Conservation (phyloP, 2,113 vertebrate species). For the Patagioenas fasciata region DNA sequence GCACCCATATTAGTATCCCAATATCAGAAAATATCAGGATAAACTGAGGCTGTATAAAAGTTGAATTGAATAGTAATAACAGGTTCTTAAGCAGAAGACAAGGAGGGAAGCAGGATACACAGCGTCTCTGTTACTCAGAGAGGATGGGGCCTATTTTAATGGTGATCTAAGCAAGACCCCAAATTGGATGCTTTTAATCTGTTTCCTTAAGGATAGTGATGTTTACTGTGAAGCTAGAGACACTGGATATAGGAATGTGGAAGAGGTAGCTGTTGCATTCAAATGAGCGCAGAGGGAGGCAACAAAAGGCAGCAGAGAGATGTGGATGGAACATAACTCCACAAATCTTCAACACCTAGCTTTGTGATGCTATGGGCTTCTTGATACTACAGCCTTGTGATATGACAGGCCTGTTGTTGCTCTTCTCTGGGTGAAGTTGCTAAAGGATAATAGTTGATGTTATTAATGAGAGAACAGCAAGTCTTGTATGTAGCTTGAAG, state of each 20-base stretch:
- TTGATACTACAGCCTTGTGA: background rate
- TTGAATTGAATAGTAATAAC: background rate
- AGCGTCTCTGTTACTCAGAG: background rate
- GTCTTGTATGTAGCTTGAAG: background rate
- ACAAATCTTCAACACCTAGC: background rate
- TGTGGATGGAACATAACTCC: background rate
- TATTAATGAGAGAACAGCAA: background rate
- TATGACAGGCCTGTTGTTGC: background rate
- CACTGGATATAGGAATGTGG: background rate
- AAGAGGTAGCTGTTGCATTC: background rate
- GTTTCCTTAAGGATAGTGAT: background rate
- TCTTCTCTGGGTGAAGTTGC: background rate
- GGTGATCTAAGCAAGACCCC: background rate
- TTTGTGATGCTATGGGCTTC: background rate
- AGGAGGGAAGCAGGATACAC: background rate
- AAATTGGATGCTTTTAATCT: background rate
- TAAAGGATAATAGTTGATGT: background rate
- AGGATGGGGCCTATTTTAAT: background rate
- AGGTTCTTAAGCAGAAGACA: background rate
- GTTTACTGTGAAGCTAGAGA: background rate
- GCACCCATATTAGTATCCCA: too few species aligned
- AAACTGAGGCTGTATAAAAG: background rate
- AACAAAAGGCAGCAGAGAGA: background rate
- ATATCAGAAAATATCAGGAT: background rate
- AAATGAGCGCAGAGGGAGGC: background rate